phyloP scores from a whole-genome alignment of 2,113 vertebrate genomes.

The Passerina amoena region DNA sequence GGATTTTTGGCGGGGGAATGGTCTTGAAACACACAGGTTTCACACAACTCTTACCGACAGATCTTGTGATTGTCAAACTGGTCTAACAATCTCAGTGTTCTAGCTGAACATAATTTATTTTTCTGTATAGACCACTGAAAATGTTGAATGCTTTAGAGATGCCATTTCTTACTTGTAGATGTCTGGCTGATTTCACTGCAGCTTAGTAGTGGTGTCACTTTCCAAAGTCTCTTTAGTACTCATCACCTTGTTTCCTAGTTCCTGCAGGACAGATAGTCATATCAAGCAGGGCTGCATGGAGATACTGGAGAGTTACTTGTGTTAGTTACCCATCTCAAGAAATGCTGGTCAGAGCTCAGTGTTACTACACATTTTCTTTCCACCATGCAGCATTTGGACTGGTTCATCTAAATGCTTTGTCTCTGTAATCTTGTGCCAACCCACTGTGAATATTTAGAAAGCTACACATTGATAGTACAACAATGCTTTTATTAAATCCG shows the following conservation, averaged over 20 bases:
- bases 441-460: background rate
- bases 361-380: background rate
- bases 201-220: background rate
- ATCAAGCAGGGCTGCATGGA: fast-evolving
- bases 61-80: background rate
- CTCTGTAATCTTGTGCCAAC: background rate
- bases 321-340: background rate
- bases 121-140: background rate
- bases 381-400: background rate
- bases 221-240: background rate
- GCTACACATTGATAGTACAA: background rate
- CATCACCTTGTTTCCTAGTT: background rate
- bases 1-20: background rate
- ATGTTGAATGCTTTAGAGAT: background rate
- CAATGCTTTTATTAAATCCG: background rate
- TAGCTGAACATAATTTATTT: background rate
- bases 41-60: background rate
- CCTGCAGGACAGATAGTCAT: background rate
- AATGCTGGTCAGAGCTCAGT: background rate
- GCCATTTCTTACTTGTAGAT: background rate
- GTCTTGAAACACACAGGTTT: background rate
- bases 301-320: background rate
- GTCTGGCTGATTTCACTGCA: background rate
- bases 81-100: background rate
- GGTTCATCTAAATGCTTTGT: background rate